A percentile compares a stretch with the other conserved stretches of the same genome.
phyloP scores from a whole-genome alignment of 2,888 invertebrate genomes.

The Orgyia antiqua region DNA sequence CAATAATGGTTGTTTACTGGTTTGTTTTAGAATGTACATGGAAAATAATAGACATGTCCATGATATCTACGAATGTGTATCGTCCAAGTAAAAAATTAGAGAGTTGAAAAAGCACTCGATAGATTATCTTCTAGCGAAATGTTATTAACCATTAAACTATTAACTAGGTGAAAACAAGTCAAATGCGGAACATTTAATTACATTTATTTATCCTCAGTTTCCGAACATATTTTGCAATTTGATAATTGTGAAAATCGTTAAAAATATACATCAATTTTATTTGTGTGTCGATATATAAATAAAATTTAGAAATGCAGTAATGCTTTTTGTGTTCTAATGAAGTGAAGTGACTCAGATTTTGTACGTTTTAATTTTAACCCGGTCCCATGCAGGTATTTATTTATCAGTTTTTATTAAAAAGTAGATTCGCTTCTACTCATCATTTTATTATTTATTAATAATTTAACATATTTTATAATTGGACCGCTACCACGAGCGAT shows the following conservation, averaged over 20 bases:
- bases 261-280: conserved; percentile 9
- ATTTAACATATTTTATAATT: conserved; percentile 49
- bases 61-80: too few species aligned
- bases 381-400: conserved; percentile 63
- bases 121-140: too few species aligned
- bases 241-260: conserved; percentile 14
- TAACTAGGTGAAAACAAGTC: too few species aligned
- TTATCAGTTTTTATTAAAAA: conserved; percentile 42
- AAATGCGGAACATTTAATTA: too few species aligned
- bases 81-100: too few species aligned
- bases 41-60: too few species aligned
- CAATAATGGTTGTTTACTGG: too few species aligned
- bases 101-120: too few species aligned
- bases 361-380: conserved; percentile 52
- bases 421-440: conserved; percentile 54
- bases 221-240: conserved; percentile 9
- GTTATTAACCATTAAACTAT: too few species aligned
- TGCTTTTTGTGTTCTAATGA: conserved; percentile 18
- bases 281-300: conserved; percentile 13
- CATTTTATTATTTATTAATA: conserved; percentile 43
- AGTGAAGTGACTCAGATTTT: conserved; percentile 26
- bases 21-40: too few species aligned
- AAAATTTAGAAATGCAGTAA: conserved; percentile 17
- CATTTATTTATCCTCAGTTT: too few species aligned
- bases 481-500: conserved; percentile 50